Evolutionary conservation across 1,140 invertebrate species (phyloP).

Genomic region (Bombus confusus): DNA sequence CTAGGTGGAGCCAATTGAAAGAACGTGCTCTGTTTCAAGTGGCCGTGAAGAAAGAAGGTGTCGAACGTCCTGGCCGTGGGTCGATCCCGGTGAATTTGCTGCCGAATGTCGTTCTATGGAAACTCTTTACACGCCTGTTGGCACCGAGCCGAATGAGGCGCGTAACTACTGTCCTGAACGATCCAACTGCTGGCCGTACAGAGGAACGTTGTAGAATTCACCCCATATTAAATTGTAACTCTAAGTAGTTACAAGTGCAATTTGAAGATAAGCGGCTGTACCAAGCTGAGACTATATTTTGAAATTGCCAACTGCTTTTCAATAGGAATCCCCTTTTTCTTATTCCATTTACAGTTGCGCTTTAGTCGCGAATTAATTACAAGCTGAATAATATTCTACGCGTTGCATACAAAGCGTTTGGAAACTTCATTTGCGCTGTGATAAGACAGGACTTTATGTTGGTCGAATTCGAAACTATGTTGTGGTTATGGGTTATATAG

Average conservation of each 20-base stretch:
- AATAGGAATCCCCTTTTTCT: background rate
- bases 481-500: no score
- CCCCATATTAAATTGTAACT: background rate
- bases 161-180: background rate
- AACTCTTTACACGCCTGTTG: slow-evolving; percentile 16
- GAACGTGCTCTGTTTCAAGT: background rate
- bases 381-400: no score
- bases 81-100: background rate
- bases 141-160: slow-evolving; percentile 18
- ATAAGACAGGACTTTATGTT: no score
- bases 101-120: background rate
- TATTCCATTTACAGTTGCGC: background rate
- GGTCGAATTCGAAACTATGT: no score
- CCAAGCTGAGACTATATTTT: background rate
- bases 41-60: background rate
- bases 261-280: background rate
- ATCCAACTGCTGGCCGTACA: background rate
- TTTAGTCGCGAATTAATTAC: no score
- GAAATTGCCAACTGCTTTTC: background rate
- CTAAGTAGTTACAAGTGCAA: background rate
- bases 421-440: no score
- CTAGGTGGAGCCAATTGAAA: background rate
- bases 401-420: no score
- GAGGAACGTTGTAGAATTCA: background rate
- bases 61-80: background rate